These are phyloP conservation scores for Enteromius treurensis DNA, from an alignment of 2,797 vertebrate species.

Conservation along the genomic window DNA sequence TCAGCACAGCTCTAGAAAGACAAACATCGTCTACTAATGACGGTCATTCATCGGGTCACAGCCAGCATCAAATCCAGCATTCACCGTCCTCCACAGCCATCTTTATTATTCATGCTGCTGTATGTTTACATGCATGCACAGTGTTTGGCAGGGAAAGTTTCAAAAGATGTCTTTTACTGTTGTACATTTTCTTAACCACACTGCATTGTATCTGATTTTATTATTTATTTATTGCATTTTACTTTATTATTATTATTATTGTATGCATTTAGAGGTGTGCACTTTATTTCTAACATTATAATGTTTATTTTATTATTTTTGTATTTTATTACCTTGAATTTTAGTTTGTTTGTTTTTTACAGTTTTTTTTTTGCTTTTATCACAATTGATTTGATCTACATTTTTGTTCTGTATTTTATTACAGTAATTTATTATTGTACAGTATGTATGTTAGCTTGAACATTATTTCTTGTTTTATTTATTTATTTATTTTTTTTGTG, in stretches of 20 bases:
- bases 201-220: neutral
- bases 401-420: too few relatives aligned
- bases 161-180: neutral
- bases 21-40: constrained; percentile 43
- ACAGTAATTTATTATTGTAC: too few relatives aligned
- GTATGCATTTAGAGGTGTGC: neutral
- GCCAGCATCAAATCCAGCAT: neutral
- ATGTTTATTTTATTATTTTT: neutral
- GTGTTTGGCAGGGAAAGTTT: constrained; percentile 11
- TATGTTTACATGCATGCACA: constrained; percentile 10
- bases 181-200: neutral
- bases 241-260: neutral
- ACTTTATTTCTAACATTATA: neutral
- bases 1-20: constrained; percentile 33
- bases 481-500: too few relatives aligned
- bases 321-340: neutral
- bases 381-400: too few relatives aligned
- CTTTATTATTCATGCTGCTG: constrained; percentile 63
- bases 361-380: too few relatives aligned
- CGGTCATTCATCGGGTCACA: neutral
- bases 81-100: constrained; percentile 25
- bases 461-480: too few relatives aligned
- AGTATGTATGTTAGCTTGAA: too few relatives aligned
- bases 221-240: neutral
- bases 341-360: too few relatives aligned